Evolutionary conservation across 1,140 invertebrate species (phyloP).

Genomic region (Maniola jurtina): DNA sequence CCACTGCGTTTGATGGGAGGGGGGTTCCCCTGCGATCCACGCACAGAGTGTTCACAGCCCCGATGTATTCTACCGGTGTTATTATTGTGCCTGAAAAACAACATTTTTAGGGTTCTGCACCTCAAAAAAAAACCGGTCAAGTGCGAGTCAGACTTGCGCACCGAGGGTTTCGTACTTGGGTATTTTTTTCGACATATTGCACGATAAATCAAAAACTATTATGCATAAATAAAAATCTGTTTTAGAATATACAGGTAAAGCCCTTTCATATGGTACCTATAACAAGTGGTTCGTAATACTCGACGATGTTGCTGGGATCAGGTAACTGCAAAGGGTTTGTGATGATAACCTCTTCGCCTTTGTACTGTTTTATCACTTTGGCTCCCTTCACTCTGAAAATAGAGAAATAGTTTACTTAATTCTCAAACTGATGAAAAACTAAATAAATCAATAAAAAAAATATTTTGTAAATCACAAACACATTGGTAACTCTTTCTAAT

Average conservation of each 20-base stretch:
- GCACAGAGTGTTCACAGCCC: conserved; percentile 85
- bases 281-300: conserved; percentile 94
- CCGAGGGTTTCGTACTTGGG: too few species aligned
- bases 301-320: conserved; percentile 81
- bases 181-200: too few species aligned
- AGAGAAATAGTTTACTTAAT: neutral
- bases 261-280: conserved; percentile 45
- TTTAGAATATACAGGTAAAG: neutral
- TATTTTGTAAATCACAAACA: too few species aligned
- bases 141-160: too few species aligned
- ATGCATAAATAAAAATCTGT: too few species aligned
- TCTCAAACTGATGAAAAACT: neutral
- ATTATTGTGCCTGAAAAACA: conserved; percentile 92
- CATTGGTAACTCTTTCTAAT: too few species aligned
- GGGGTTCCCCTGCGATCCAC: conserved; percentile 89
- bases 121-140: too few species aligned
- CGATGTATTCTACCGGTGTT: conserved; percentile 87
- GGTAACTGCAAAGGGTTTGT: conserved; percentile 93
- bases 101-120: too few species aligned
- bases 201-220: too few species aligned
- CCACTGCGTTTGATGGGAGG: conserved; percentile 87
- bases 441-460: too few species aligned
- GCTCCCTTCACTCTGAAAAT: conserved; percentile 75
- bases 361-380: conserved; percentile 82
- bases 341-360: conserved; percentile 84